Percentiles rank a stretch among this genome's conserved stretches.
These are phyloP conservation scores for Sminthurides bifidus DNA, from an alignment of 1,140 invertebrate species.

Conservation along the genomic window DNA sequence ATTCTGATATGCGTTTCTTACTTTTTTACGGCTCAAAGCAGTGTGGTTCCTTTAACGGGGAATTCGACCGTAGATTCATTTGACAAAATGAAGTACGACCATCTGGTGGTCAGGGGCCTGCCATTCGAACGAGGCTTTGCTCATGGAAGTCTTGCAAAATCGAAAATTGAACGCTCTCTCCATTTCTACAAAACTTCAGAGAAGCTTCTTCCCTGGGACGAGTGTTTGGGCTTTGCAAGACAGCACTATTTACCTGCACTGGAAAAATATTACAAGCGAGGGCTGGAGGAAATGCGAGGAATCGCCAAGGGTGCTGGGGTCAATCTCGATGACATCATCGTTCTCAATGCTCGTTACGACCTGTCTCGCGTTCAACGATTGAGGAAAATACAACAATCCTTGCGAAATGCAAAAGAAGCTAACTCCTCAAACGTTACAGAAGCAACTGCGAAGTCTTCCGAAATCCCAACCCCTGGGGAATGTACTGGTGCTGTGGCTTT, in stretches of 20 bases:
- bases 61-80: neutral
- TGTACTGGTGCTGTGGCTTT: slow-evolving; percentile 21
- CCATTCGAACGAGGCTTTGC: slow-evolving; percentile 4
- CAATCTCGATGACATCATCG: slow-evolving; percentile 9
- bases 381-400: neutral
- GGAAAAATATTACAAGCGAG: slow-evolving; percentile 5
- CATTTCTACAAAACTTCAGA: slow-evolving; percentile 7
- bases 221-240: slow-evolving; percentile 5
- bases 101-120: slow-evolving; percentile 2
- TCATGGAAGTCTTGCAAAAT: slow-evolving; percentile 11
- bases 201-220: slow-evolving; percentile 6
- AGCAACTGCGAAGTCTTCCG: too few relatives aligned
- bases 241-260: slow-evolving; percentile 11
- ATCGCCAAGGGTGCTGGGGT: slow-evolving; percentile 9
- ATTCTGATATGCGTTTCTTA: neutral
- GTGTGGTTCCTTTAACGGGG: neutral
- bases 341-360: slow-evolving; percentile 16
- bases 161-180: slow-evolving; percentile 6
- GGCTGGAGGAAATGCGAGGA: slow-evolving; percentile 16
- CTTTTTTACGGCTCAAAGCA: neutral
- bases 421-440: too few relatives aligned
- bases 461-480: neutral
- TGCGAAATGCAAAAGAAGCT: too few relatives aligned
- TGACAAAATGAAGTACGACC: slow-evolving; percentile 7
- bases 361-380: neutral